Evolutionary conservation across 2,797 vertebrate genomes (phyloP).

Genomic region (Parambassis ranga): DNA sequence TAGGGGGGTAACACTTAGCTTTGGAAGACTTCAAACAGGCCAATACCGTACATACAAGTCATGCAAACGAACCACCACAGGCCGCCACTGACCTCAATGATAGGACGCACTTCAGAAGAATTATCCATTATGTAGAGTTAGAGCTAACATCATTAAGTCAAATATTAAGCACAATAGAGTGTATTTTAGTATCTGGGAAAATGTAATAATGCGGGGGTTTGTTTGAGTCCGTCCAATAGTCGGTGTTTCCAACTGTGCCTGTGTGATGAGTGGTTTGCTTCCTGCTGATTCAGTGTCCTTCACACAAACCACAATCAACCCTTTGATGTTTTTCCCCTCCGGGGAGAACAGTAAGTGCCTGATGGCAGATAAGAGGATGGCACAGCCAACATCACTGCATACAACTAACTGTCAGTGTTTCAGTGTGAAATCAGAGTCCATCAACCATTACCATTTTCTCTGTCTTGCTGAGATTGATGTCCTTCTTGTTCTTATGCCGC

Average conservation of each 20-base stretch:
- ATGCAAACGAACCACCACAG: background rate
- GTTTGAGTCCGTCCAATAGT: conserved; percentile 3
- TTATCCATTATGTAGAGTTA: background rate
- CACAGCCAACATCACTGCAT: background rate
- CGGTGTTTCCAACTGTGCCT: background rate
- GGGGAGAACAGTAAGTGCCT: conserved; percentile 14
- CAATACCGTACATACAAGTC: conserved; percentile 9
- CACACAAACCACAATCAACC: conserved; percentile 28
- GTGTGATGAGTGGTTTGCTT: conserved; percentile 15
- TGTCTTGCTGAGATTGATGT: conserved; percentile 97
- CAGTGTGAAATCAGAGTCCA: background rate
- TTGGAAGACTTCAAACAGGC: conserved; percentile 39
- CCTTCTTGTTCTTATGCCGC: conserved; percentile 89
- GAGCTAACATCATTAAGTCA: background rate
- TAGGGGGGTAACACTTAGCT: background rate
- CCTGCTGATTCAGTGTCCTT: conserved; percentile 22
- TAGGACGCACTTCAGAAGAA: conserved; percentile 12
- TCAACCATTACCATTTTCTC: conserved; percentile 91
- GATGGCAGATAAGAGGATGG: conserved; percentile 20
- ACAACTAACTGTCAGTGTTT: background rate
- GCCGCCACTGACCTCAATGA: background rate
- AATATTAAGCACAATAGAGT: conserved; percentile 19
- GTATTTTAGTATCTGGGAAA: conserved; percentile 1
- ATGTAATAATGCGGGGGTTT: background rate
- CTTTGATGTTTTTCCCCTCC: conserved; percentile 43